phyloP scores from a whole-genome alignment of 2,888 invertebrate species.

The Cryptus armator region DNA sequence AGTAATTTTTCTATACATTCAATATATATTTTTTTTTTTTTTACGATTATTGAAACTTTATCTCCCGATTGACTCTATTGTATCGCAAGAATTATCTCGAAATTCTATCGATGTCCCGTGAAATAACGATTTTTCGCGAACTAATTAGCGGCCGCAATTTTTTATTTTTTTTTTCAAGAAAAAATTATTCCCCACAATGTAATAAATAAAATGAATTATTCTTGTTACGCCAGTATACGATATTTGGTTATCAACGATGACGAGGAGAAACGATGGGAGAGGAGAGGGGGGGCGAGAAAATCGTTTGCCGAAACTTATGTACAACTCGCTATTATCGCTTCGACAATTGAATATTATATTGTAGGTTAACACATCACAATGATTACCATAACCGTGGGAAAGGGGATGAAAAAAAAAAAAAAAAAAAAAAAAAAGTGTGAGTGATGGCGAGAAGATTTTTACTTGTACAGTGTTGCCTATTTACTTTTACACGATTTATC shows the following conservation, averaged over 20 bases:
- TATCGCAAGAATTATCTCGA: too few relatives aligned
- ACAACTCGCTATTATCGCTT: slow-evolving; percentile 39
- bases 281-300: neutral
- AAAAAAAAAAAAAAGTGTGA: neutral
- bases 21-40: too few relatives aligned
- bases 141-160: too few relatives aligned
- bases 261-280: too few relatives aligned
- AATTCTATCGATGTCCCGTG: too few relatives aligned
- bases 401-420: neutral
- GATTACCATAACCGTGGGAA: slow-evolving; percentile 1
- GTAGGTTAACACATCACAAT: slow-evolving; percentile 36
- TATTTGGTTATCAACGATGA: neutral
- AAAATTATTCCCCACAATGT: neutral
- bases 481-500: slow-evolving; percentile 21
- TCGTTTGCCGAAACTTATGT: slow-evolving; percentile 29
- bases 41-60: too few relatives aligned
- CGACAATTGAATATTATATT: slow-evolving; percentile 38
- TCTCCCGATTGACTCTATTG: too few relatives aligned
- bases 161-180: neutral
- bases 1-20: too few relatives aligned
- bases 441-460: slow-evolving; percentile 20
- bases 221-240: neutral
- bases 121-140: too few relatives aligned
- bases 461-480: slow-evolving; percentile 61
- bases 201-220: neutral